Evolutionary conservation across 2,113 vertebrate genomes (phyloP).

Genomic region (Solea senegalensis): DNA sequence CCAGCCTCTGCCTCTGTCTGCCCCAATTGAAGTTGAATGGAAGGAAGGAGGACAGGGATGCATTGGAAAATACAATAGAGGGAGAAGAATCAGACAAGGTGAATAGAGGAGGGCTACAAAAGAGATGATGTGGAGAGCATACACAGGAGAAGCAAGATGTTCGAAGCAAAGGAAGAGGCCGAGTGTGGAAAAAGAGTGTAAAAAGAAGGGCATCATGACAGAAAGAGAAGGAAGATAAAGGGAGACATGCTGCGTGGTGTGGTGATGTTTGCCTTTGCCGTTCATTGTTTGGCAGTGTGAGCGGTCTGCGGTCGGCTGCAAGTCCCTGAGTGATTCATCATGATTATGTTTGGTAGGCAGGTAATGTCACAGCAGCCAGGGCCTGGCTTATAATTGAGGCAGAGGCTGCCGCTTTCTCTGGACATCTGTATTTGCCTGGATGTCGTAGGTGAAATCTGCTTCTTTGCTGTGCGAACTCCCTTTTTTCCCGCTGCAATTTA

Average conservation of each 20-base stretch:
- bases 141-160: constrained; percentile 21
- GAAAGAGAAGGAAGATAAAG: constrained; percentile 47
- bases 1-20: constrained; percentile 12
- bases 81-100: constrained; percentile 12
- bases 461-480: constrained; percentile 19
- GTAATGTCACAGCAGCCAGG: constrained; percentile 76
- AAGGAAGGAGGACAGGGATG: constrained; percentile 33
- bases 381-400: constrained; percentile 50
- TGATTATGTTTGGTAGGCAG: constrained; percentile 80
- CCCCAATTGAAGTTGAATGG: constrained; percentile 44
- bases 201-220: constrained; percentile 22
- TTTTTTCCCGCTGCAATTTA: not conserved
- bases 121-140: not conserved
- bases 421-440: constrained; percentile 57
- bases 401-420: constrained; percentile 64
- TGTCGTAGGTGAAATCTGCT: constrained; percentile 33
- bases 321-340: constrained; percentile 75
- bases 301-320: constrained; percentile 42
- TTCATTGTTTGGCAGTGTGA: constrained; percentile 52
- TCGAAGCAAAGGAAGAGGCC: not conserved
- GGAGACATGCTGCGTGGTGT: constrained; percentile 16
- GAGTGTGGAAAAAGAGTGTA: constrained; percentile 30
- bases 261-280: constrained; percentile 65
- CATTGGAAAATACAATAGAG: constrained; percentile 30
- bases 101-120: constrained; percentile 10